phyloP scores from a whole-genome alignment of 2,113 vertebrate genomes.

The Grallaria varia region DNA sequence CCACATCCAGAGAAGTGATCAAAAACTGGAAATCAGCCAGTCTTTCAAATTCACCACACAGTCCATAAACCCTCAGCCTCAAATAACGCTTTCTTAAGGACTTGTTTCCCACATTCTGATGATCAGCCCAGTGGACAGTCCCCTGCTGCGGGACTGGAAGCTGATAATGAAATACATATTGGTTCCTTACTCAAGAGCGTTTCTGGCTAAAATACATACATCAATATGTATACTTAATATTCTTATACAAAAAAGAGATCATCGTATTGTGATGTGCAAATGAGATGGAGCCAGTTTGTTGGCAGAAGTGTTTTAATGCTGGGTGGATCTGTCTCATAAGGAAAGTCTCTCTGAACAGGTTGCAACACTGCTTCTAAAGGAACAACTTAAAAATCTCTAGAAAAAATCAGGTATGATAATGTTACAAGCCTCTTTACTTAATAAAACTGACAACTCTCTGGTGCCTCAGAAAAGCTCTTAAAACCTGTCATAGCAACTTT shows the following conservation, averaged over 20 bases:
- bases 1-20: not conserved
- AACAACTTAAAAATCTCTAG: constrained; percentile 8
- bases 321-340: not conserved
- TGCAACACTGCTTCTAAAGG: not conserved
- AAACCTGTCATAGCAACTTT: constrained; percentile 1
- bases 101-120: not conserved
- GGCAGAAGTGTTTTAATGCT: not conserved
- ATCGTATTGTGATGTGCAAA: not conserved
- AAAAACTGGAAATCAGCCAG: not conserved
- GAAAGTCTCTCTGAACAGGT: not conserved
- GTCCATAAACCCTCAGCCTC: not conserved
- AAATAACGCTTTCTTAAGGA: not conserved
- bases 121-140: not conserved
- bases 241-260: not conserved
- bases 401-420: not conserved
- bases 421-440: not conserved
- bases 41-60: not conserved
- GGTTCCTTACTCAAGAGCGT: not conserved
- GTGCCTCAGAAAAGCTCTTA: not conserved
- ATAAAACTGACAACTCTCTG: not conserved
- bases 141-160: not conserved
- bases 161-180: not conserved
- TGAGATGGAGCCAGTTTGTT: not conserved
- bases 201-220: not conserved
- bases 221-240: not conserved